Percentiles rank a stretch among this genome's conserved stretches.
phyloP scores from a whole-genome alignment of 2,888 invertebrate genomes.

The Calameuta filiformis region DNA sequence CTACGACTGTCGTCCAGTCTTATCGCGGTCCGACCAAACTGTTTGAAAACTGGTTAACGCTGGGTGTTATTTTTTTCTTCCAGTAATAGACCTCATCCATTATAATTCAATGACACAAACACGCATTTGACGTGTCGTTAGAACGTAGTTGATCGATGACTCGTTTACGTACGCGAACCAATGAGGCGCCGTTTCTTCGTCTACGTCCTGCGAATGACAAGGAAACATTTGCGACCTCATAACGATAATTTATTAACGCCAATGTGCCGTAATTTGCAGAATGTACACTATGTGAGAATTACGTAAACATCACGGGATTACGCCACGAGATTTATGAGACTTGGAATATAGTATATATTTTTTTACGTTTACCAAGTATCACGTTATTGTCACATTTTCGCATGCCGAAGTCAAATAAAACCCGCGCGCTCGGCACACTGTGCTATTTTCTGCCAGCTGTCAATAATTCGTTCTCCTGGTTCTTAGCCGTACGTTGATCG shows the following conservation, averaged over 20 bases:
- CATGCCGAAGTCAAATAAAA: background rate
- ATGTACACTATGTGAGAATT: background rate
- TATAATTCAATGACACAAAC: conserved; percentile 22
- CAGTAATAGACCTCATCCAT: conserved; percentile 17
- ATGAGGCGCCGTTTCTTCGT: background rate
- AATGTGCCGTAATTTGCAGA: background rate
- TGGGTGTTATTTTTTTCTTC: background rate
- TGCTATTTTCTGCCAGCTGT: background rate
- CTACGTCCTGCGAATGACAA: background rate
- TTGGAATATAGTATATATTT: background rate
- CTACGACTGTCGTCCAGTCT: background rate
- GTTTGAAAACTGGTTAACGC: background rate
- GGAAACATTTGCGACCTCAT: background rate
- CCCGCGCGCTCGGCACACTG: background rate
- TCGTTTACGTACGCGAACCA: background rate
- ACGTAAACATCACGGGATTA: background rate
- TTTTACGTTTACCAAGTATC: background rate
- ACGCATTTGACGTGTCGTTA: conserved; percentile 22
- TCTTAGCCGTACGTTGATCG: background rate
- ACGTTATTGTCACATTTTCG: background rate
- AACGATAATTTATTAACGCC: background rate
- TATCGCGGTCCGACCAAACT: background rate
- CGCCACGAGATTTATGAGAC: background rate
- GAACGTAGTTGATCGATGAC: conserved; percentile 18
- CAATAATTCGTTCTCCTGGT: background rate